Evolutionary conservation across 2,113 vertebrate species (phyloP).

Genomic region (Abramis brama): DNA sequence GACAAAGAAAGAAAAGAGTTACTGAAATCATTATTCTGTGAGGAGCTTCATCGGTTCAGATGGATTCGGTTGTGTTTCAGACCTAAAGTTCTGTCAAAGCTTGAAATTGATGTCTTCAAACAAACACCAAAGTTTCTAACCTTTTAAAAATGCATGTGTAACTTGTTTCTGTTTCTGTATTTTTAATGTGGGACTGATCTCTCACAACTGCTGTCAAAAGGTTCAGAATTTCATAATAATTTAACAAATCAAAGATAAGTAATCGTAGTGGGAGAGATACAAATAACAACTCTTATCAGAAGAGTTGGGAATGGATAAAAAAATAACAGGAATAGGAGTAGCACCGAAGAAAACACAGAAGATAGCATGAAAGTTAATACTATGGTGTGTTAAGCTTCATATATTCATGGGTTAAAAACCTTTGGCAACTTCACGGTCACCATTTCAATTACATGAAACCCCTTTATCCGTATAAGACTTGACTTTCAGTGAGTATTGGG

Average conservation of each 20-base stretch:
- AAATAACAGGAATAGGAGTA: background rate
- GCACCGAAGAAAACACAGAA: background rate
- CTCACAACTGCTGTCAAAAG: background rate
- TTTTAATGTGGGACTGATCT: constrained; percentile 9
- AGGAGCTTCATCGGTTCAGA: background rate
- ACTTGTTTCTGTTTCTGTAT: background rate
- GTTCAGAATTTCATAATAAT: background rate
- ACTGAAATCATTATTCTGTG: background rate
- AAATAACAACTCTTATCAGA: background rate
- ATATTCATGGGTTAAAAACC: background rate
- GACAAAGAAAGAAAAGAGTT: background rate
- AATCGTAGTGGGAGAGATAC: background rate
- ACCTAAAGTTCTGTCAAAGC: background rate
- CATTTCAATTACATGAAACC: background rate
- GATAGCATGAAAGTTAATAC: background rate
- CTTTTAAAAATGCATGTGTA: background rate
- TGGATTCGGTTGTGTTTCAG: background rate
- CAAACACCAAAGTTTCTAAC: background rate
- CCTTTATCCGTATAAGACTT: background rate
- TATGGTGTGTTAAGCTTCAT: background rate
- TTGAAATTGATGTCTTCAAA: background rate
- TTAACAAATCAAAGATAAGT: background rate
- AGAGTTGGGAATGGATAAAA: background rate
- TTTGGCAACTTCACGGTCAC: constrained; percentile 1
- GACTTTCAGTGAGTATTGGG: background rate